A percentile compares a stretch with the other conserved stretches of the same genome.
Evolutionary conservation across 2,113 vertebrate species (phyloP).

Genomic region (Cichladusa arquata): DNA sequence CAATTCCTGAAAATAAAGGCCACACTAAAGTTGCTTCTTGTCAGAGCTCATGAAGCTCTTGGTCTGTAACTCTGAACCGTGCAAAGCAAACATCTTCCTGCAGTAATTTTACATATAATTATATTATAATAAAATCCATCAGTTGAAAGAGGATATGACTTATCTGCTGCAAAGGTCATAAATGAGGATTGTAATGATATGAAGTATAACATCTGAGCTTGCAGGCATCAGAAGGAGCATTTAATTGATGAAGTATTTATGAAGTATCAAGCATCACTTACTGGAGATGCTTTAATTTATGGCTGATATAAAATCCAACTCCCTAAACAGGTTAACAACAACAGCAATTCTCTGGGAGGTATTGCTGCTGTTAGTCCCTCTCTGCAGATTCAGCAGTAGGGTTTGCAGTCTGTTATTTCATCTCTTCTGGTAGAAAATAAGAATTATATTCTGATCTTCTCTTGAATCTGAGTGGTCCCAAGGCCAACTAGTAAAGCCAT

Average conservation of each 20-base stretch:
- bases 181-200: constrained; percentile 10
- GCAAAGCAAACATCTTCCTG: background rate
- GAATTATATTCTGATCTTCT: background rate
- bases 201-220: background rate
- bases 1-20: background rate
- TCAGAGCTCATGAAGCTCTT: background rate
- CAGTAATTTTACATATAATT: constrained; percentile 45
- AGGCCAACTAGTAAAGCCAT: background rate
- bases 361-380: background rate
- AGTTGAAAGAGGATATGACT: background rate
- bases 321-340: background rate
- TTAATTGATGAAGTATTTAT: constrained; percentile 45
- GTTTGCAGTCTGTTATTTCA: background rate
- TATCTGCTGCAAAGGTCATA: background rate
- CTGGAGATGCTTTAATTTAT: constrained; percentile 10
- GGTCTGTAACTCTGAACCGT: background rate
- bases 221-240: background rate
- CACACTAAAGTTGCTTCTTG: background rate
- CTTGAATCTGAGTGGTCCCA: background rate
- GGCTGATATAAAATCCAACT: background rate
- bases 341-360: background rate
- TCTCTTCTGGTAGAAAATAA: background rate
- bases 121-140: constrained; percentile 45
- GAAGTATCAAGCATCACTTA: background rate
- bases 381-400: background rate